Conservation (phyloP, 2,888 invertebrate genomes). For the Autographa gamma region DNA sequence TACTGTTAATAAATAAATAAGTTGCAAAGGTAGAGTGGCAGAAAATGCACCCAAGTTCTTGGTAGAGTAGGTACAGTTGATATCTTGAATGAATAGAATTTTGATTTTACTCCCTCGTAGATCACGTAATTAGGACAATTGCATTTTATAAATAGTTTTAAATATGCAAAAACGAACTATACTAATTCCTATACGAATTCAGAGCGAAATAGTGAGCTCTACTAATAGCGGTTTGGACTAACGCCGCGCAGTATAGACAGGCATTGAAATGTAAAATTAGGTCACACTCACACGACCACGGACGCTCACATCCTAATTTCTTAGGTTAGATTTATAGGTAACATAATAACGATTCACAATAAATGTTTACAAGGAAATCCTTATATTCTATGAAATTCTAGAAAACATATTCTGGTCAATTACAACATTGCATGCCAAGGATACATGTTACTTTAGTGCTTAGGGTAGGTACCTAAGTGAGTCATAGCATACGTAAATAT, state of each 20-base stretch:
- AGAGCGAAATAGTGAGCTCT: slow-evolving; percentile 29
- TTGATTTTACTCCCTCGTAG: not conserved
- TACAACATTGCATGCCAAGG: slow-evolving; percentile 2
- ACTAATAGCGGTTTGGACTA: slow-evolving; percentile 42
- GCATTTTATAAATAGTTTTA: not conserved
- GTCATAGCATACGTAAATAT: not conserved
- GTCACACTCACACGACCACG: slow-evolving; percentile 54
- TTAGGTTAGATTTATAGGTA: slow-evolving; percentile 43
- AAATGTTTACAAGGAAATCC: slow-evolving; percentile 22
- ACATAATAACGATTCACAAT: slow-evolving; percentile 15
- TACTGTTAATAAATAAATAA: too few species aligned
- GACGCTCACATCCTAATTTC: slow-evolving; percentile 55
- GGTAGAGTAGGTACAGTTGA: not conserved
- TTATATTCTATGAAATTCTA: slow-evolving; percentile 6
- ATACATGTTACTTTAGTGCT: slow-evolving; percentile 3
- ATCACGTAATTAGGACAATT: not conserved
- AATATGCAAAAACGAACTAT: not conserved
- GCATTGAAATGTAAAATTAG: slow-evolving; percentile 62
- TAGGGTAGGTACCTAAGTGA: slow-evolving; percentile 5
- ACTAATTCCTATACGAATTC: slow-evolving; percentile 37
- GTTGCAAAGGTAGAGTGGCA: too few species aligned
- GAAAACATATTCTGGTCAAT: not conserved
- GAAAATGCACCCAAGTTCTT: not conserved
- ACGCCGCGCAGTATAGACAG: slow-evolving; percentile 56
- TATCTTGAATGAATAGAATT: not conserved